phyloP scores from a whole-genome alignment of 2,113 vertebrate genomes.

The Egretta garzetta region DNA sequence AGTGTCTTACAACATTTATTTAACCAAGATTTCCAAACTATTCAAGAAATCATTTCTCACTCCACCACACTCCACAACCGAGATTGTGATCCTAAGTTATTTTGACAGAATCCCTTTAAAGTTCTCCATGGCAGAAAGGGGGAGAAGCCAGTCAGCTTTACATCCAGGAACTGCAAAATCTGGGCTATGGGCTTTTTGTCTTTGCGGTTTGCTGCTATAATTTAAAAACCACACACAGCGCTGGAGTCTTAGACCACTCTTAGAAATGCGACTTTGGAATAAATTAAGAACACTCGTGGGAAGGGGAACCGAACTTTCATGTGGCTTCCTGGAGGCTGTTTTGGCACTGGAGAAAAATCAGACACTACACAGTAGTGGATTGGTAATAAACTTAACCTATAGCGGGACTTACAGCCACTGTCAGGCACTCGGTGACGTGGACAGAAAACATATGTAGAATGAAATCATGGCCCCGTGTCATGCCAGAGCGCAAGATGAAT shows the following conservation, averaged over 20 bases:
- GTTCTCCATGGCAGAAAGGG: background rate
- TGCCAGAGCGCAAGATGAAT: background rate
- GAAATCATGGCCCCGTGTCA: background rate
- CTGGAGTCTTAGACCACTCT: constrained; percentile 41
- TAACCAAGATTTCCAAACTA: background rate
- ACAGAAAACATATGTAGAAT: background rate
- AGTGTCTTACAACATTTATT: background rate
- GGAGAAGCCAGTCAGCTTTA: constrained; percentile 35
- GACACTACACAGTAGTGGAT: constrained; percentile 9
- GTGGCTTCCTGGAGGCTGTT: constrained; percentile 60
- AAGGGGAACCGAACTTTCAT: constrained; percentile 53
- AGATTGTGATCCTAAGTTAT: constrained; percentile 20
- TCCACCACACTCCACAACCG: background rate
- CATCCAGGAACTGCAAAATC: constrained; percentile 41
- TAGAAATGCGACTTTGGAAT: constrained; percentile 66
- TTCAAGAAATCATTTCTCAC: background rate
- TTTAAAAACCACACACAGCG: constrained; percentile 68
- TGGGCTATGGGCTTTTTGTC: constrained; percentile 27
- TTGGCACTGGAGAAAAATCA: constrained; percentile 38
- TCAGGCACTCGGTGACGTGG: background rate
- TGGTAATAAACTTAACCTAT: background rate
- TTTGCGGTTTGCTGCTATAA: constrained; percentile 64
- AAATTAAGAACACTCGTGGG: constrained; percentile 67
- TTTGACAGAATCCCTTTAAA: constrained; percentile 32
- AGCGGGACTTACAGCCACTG: background rate